A percentile compares a stretch with the other conserved stretches of the same genome.
phyloP scores from a whole-genome alignment of 2,888 invertebrate species.

The Mylabris sibirica region DNA sequence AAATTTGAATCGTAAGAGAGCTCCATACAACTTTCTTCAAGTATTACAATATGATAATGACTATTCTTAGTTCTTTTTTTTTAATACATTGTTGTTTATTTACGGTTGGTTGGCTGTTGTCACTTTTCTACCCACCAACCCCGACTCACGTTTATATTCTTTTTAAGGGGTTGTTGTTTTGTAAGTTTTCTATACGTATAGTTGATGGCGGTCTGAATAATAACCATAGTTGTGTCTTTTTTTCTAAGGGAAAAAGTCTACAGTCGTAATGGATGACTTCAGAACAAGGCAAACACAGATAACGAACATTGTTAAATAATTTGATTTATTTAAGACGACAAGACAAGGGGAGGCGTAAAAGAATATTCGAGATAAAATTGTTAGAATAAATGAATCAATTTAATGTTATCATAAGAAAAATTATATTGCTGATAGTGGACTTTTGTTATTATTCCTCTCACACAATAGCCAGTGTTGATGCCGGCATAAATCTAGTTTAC shows the following conservation, averaged over 20 bases:
- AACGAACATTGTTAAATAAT: constrained; percentile 7
- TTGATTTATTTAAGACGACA: neutral
- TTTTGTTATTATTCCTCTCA: neutral
- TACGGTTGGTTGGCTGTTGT: neutral
- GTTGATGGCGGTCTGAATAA: neutral
- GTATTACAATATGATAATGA: neutral
- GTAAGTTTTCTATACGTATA: neutral
- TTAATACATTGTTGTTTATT: neutral
- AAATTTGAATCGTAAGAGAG: neutral
- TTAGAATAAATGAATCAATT: constrained; percentile 4
- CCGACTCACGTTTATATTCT: neutral
- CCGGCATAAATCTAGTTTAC: neutral
- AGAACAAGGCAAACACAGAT: neutral
- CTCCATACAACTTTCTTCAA: neutral
- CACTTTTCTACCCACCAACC: neutral
- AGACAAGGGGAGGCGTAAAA: neutral
- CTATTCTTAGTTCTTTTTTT: neutral
- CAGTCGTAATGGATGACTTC: neutral
- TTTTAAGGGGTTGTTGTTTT: neutral
- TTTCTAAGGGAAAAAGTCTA: neutral
- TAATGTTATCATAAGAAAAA: neutral
- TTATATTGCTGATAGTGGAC: neutral
- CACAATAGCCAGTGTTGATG: neutral
- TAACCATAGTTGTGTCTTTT: neutral
- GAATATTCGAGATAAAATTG: neutral